Evolutionary conservation across 2,888 invertebrate genomes (phyloP), one percentile per base, ranked within the genome.

Genomic region (Endotricha flammealis): DNA sequence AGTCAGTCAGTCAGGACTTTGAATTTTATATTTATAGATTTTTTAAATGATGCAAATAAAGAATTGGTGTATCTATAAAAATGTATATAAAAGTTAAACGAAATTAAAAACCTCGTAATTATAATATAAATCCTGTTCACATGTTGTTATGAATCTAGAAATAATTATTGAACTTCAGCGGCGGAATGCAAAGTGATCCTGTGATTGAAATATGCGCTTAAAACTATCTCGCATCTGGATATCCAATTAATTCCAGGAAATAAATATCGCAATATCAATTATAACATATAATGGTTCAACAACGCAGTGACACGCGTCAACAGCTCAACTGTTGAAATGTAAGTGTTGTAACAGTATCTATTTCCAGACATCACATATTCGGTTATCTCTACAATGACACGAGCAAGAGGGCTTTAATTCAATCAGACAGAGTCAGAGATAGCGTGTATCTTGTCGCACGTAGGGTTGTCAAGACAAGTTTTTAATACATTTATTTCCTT

Each of bases 341-440:
- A n/a, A n/a, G 9, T 9, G 29, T 30, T 30, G 30, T 20, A 30
- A 30, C 11, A 22, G 32, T 32, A 32, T 32, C 23, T 32, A 32
- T 36, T 36, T 10, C 30, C 14, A 17, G 31, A 36, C 27, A 25
- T 25, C 36, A 36, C 25, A 31, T 30, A 31, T 27, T 36, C 30
- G 9, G 36, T 27, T 31, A 36, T 36, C 36, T 31, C 30, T 12
- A 29, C 20, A 36, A 51, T 58, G 69, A 64, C 64, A 69, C 57
- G 57, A 50, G 48, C 55, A 30, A 39, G 39, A 55, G 51, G 61
- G 62, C 64, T 59, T 66, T 73, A 70, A 67, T 70, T 72, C 68
- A 71, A 67, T 70, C 65, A 61, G 57, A 54, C 57, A 50, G 41
- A 48, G 20, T 20, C 44, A 44, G 42, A 61, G 61, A 69, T 68